Conservation (phyloP, 2,113 vertebrate species). For the Serinus canaria region DNA sequence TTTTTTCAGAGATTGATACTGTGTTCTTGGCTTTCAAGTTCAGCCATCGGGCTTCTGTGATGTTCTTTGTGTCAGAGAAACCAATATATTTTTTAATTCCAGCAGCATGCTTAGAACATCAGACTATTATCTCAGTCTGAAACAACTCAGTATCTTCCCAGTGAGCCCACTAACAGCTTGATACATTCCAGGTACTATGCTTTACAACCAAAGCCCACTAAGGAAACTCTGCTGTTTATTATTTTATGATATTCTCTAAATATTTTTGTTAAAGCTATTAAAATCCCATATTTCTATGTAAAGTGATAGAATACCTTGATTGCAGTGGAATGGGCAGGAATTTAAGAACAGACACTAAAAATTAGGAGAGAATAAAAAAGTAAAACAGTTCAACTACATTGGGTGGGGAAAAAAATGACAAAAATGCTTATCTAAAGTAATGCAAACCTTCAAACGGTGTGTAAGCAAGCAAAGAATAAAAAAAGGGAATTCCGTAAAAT, state of each 20-base stretch:
- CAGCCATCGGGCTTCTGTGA: not conserved
- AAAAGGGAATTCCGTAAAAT: not conserved
- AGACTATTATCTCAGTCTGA: not conserved
- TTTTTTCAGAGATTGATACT: not conserved
- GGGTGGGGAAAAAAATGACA: fast-evolving
- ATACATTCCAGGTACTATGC: not conserved
- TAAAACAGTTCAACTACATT: not conserved
- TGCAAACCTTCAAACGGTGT: not conserved
- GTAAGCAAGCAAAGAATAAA: not conserved
- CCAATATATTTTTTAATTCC: not conserved
- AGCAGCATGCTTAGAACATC: not conserved
- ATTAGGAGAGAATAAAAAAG: not conserved
- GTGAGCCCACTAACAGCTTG: not conserved
- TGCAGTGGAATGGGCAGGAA: not conserved
- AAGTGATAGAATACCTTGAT: not conserved
- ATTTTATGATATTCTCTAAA: not conserved
- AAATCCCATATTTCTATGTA: not conserved
- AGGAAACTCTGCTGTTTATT: not conserved
- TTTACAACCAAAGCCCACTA: not conserved
- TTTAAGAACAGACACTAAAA: not conserved
- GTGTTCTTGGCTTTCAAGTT: not conserved
- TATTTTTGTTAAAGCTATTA: not conserved
- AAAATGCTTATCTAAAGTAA: not conserved
- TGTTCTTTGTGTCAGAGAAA: not conserved
- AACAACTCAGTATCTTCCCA: not conserved